Evolutionary conservation across 2,888 invertebrate species (phyloP), one percentile per base, ranked within the genome.

Genomic region (Cephus pygmeus): DNA sequence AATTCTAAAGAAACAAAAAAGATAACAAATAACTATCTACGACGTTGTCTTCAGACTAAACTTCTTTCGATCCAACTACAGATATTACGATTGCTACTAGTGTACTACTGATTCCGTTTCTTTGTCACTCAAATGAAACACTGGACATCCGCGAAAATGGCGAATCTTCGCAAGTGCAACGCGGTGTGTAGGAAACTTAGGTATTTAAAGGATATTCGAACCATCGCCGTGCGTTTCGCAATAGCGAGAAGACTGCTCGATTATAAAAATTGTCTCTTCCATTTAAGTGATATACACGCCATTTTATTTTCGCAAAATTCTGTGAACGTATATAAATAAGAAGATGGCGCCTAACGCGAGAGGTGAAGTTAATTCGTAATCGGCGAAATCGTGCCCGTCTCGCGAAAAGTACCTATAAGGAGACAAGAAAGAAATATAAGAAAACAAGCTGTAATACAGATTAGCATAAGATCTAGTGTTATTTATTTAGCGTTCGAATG

Each of bases 1-100:
- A 83, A 81, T 81, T 76, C 75, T 80, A 78, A 79, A 77, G 71
- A 77, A 69, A 69, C 33, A 77, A 79, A 79, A 77, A 80, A 81
- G 76, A 82, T 56, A 56, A 56, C 56, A 56, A 56, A 23, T 56
- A 23, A 56, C 56, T 23, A 23, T 56, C 56, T 6, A 9, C 56
- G 23, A 56, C 56, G 23, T 23, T 56, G 56, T 56, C 56, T 56
- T 56, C 56, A 0, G 23, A 23, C 56, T 23, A 56, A 56, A 56
- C 23, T 23, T 56, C 56, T 23, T 56, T 23, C 23, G 56, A 56
- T 56, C 23, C 23, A 9, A 23, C 56, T 56, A 56, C 56, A 6
- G 56, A 56, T 56, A 23, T 15, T 56, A 56, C 56, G 56, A 56
- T 23, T 56, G 56, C 56, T 56, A 56, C 23, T 23, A 56, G 40